phyloP scores from a whole-genome alignment of 2,113 vertebrate species.

The Trochalopteron elliotii region DNA sequence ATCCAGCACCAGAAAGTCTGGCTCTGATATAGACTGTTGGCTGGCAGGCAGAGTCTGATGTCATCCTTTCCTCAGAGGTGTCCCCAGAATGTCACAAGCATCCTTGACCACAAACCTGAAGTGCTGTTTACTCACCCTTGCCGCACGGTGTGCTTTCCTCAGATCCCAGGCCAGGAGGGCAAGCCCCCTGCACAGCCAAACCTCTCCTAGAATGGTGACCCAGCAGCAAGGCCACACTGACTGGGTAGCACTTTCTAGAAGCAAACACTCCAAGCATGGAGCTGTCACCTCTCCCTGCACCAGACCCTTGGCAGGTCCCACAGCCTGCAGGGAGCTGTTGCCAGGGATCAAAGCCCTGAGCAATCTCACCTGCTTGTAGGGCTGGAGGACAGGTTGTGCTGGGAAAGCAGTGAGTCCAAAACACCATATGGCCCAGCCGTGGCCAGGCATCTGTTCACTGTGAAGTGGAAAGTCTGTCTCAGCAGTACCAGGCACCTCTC shows the following conservation, averaged over 20 bases:
- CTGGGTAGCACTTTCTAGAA: not conserved
- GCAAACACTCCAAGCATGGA: accelerated
- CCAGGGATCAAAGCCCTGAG: not conserved
- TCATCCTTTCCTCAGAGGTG: not conserved
- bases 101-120: not conserved
- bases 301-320: not conserved
- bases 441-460: not conserved
- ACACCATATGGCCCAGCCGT: not conserved
- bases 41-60: not conserved
- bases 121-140: not conserved
- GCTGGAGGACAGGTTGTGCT: not conserved
- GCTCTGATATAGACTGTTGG: not conserved
- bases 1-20: not conserved
- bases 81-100: not conserved
- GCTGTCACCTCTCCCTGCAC: accelerated
- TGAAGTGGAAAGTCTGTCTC: not conserved
- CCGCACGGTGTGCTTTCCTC: accelerated
- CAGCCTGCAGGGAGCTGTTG: not conserved
- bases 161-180: not conserved
- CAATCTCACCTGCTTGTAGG: not conserved
- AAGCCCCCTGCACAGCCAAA: not conserved
- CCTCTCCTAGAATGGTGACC: not conserved
- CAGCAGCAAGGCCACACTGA: not conserved
- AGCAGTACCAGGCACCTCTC: not conserved
- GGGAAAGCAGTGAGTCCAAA: accelerated